Percentiles rank a stretch among this genome's conserved stretches.
Conservation (phyloP, 1,140 invertebrate species). For the Lethrus apterus region DNA sequence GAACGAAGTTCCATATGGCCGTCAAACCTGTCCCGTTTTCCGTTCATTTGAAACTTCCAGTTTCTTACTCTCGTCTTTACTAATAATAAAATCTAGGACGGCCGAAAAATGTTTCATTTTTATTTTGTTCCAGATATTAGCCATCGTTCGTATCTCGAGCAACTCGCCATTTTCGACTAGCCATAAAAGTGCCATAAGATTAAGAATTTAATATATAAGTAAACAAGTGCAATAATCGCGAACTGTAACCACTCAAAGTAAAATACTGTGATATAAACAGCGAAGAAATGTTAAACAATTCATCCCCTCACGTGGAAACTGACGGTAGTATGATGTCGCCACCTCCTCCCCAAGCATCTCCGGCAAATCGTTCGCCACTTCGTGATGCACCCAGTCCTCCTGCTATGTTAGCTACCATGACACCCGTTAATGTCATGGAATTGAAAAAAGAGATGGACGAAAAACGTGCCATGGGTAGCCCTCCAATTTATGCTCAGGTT, state of each 20-base stretch:
- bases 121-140: neutral
- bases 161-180: conserved; percentile 18
- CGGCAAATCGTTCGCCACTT: conserved; percentile 32
- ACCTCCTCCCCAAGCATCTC: conserved; percentile 37
- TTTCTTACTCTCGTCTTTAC: neutral
- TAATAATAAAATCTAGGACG: neutral
- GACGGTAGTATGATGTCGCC: conserved; percentile 38
- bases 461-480: conserved; percentile 47
- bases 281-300: conserved; percentile 30
- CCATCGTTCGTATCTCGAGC: conserved; percentile 3
- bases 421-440: conserved; percentile 58
- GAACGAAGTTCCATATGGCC: conserved; percentile 20
- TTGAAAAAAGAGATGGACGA: conserved; percentile 49
- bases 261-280: conserved; percentile 36
- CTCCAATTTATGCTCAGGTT: conserved; percentile 50
- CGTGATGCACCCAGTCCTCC: conserved; percentile 51
- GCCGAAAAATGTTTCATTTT: neutral
- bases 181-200: conserved; percentile 38
- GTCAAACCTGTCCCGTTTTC: conserved; percentile 28
- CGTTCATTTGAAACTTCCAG: neutral
- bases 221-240: conserved; percentile 36
- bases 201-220: conserved; percentile 26
- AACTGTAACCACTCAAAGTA: conserved; percentile 21
- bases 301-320: conserved; percentile 29
- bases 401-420: conserved; percentile 69